Evolutionary conservation across 2,113 vertebrate species (phyloP).

Genomic region (Myotis brandtii): DNA sequence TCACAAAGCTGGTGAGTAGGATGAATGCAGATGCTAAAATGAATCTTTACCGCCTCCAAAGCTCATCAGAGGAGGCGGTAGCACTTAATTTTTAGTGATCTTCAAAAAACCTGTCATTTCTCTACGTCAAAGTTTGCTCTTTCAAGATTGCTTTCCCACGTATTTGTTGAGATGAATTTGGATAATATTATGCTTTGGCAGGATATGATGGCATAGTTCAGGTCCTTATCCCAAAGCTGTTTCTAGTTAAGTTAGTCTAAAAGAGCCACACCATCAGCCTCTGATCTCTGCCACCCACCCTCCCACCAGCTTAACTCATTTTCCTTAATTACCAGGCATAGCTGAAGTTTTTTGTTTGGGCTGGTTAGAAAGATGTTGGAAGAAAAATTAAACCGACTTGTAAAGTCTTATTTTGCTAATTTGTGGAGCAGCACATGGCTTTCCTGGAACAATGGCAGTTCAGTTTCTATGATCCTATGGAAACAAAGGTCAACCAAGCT

Average conservation of each 20-base stretch:
- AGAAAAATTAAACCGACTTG: not conserved
- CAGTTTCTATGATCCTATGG: not conserved
- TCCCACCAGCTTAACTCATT: not conserved
- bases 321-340: not conserved
- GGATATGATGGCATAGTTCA: not conserved
- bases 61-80: not conserved
- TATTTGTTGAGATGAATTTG: not conserved
- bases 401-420: slow-evolving; percentile 23
- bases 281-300: not conserved
- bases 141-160: not conserved
- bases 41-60: not conserved
- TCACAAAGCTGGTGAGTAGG: not conserved
- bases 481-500: not conserved
- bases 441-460: not conserved
- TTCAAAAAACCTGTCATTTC: not conserved
- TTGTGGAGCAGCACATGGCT: not conserved
- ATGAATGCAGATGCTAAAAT: not conserved
- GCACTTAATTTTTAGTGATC: not conserved
- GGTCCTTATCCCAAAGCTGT: not conserved
- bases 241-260: not conserved
- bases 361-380: slow-evolving; percentile 3
- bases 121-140: not conserved
- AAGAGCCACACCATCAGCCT: not conserved
- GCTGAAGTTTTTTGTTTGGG: not conserved
- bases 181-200: not conserved